Conservation (phyloP, 92 coral and sea anemone species). For the Actinostola sp. region DNA sequence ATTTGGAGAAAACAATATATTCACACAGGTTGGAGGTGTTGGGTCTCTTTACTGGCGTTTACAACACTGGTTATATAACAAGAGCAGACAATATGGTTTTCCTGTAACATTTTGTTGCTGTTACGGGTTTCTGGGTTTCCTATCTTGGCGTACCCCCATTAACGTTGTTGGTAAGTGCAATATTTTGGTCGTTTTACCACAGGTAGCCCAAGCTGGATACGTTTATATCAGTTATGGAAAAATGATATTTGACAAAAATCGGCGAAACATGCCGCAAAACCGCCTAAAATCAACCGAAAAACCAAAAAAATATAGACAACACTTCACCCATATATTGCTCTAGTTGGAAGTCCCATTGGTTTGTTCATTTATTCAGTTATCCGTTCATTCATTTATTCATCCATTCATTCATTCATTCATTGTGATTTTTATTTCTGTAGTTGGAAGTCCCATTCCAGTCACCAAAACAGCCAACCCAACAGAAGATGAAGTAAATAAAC, state of each 20-base stretch:
- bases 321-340: no score
- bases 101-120: conserved; percentile 3
- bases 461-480: conserved; percentile 64
- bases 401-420: no score
- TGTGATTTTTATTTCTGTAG: conserved; percentile 45
- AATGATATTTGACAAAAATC: no score
- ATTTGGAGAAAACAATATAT: conserved; percentile 83
- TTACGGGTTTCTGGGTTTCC: conserved; percentile 19
- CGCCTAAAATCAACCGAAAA: no score
- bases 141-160: conserved; percentile 43
- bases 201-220: no score
- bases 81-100: conserved; percentile 20
- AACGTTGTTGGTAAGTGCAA: conserved; percentile 56
- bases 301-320: no score
- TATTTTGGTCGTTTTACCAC: no score
- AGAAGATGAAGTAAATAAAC: conserved; percentile 61
- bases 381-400: no score
- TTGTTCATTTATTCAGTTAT: no score
- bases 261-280: no score
- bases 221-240: no score
- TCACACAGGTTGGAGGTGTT: conserved; percentile 30
- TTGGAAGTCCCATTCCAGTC: conserved; percentile 86
- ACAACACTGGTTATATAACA: conserved; percentile 31
- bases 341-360: no score
- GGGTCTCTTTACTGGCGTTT: conserved; percentile 24